A percentile compares a stretch with the other conserved stretches of the same genome.
These are phyloP conservation scores for Sylvia borin DNA, from an alignment of 2,797 vertebrate species.

Conservation along the genomic window DNA sequence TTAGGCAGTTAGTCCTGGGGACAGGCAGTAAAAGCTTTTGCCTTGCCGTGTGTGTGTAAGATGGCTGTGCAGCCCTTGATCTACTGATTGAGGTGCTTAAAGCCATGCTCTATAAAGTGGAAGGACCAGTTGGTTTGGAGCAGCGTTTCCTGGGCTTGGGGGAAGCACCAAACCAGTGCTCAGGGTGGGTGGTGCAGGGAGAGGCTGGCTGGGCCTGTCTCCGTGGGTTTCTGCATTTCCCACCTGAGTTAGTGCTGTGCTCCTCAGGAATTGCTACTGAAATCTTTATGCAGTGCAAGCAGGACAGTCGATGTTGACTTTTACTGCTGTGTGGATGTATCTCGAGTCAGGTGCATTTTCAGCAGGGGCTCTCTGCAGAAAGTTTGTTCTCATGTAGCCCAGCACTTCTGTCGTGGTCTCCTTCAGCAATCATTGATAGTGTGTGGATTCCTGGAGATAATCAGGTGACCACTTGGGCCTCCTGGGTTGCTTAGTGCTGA, in stretches of 20 bases:
- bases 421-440: not conserved
- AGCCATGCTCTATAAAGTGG: not conserved
- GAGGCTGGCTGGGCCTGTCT: not conserved
- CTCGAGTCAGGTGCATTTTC: fast-evolving
- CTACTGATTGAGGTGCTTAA: not conserved
- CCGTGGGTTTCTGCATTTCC: not conserved
- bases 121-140: not conserved
- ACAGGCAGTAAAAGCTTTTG: not conserved
- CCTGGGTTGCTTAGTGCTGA: not conserved
- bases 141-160: not conserved
- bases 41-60: not conserved
- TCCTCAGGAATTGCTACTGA: not conserved
- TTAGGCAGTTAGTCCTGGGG: not conserved
- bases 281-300: not conserved
- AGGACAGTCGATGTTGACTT: fast-evolving
- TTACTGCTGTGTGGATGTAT: fast-evolving
- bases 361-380: not conserved
- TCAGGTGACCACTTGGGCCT: not conserved
- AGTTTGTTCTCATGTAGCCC: not conserved
- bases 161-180: not conserved
- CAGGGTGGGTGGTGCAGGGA: not conserved
- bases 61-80: not conserved
- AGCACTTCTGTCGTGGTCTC: not conserved
- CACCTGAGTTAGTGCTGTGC: not conserved
- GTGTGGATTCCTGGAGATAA: not conserved